A percentile compares a stretch with the other conserved stretches of the same genome.
Conservation (phyloP, 2,888 invertebrate species). For the Drosophila putrida region DNA sequence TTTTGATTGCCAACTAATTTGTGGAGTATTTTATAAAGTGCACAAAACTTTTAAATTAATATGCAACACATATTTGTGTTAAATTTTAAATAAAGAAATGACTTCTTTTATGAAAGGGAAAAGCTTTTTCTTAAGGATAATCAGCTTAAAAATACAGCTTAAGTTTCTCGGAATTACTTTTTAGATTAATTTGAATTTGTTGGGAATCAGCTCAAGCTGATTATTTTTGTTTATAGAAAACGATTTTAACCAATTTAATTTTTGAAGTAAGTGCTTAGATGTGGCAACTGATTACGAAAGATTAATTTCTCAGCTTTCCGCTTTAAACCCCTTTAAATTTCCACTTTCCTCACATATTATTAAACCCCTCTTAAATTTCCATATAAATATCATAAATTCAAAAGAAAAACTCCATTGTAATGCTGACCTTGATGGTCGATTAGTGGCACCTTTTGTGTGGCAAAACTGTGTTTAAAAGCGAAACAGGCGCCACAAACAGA, state of each 20-base stretch:
- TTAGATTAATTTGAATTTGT: too few species aligned
- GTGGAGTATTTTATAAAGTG: too few species aligned
- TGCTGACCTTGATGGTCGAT: constrained; percentile 26
- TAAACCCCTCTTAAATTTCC: neutral
- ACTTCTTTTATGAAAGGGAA: neutral
- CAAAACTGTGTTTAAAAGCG: constrained; percentile 8
- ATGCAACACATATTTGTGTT: too few species aligned
- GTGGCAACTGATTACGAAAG: neutral
- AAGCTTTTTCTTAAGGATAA: neutral
- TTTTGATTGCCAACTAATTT: neutral
- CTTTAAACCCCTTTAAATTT: neutral
- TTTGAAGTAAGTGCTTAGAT: too few species aligned
- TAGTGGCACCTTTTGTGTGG: constrained; percentile 19
- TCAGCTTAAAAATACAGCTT: constrained; percentile 4
- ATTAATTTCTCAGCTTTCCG: neutral
- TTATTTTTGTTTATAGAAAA: neutral
- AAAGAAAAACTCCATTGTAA: constrained; percentile 11
- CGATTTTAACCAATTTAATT: too few species aligned
- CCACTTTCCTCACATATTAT: neutral
- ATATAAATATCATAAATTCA: constrained; percentile 11
- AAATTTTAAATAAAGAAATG: neutral
- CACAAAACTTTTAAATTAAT: too few species aligned
- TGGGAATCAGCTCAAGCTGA: neutral
- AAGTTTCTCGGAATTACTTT: neutral
- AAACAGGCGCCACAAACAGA: constrained; percentile 37